These are phyloP conservation scores for Magallana angulata DNA, from an alignment of 1,140 invertebrate species.

Conservation along the genomic window DNA sequence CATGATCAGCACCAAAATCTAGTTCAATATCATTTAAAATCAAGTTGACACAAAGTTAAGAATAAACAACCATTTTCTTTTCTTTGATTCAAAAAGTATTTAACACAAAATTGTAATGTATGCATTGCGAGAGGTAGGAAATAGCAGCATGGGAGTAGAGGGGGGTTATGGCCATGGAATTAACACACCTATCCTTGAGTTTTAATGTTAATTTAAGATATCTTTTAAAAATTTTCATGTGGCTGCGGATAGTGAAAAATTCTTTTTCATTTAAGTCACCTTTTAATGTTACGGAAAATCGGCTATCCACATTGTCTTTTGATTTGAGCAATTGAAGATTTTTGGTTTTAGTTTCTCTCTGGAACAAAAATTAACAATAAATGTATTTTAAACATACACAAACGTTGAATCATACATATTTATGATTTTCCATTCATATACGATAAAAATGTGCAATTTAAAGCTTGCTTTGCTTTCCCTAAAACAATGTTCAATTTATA, in stretches of 20 bases:
- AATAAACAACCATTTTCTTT: neutral
- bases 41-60: neutral
- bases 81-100: neutral
- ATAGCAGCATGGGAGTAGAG: too few relatives aligned
- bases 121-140: too few relatives aligned
- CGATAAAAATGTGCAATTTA: too few relatives aligned
- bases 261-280: constrained; percentile 40
- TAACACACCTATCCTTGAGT: too few relatives aligned
- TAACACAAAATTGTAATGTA: too few relatives aligned
- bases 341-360: constrained; percentile 61
- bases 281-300: constrained; percentile 67
- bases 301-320: constrained; percentile 61
- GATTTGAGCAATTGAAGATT: constrained; percentile 54
- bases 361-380: constrained; percentile 39
- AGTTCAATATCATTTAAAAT: neutral
- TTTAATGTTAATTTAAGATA: too few relatives aligned
- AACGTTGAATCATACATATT: neutral
- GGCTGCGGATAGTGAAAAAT: too few relatives aligned
- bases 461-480: too few relatives aligned
- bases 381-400: neutral
- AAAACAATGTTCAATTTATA: too few relatives aligned
- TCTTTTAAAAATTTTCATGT: too few relatives aligned
- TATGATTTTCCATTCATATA: too few relatives aligned
- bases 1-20: constrained; percentile 74
- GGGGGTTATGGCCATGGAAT: too few relatives aligned